Conservation (phyloP, 2,888 invertebrate species). For the Dastarcus helophoroides region DNA sequence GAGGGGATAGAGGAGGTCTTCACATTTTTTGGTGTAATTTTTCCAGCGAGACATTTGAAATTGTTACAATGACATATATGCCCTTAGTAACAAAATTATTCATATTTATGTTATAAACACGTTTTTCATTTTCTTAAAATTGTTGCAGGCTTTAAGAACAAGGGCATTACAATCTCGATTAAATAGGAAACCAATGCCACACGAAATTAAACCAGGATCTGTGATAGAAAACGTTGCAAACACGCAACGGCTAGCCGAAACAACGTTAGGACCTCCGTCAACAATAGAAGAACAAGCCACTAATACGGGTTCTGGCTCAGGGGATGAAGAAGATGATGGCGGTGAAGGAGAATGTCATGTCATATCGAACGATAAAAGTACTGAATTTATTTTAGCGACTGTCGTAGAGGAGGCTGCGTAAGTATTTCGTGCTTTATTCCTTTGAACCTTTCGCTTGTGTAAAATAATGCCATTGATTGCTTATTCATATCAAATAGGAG, state of each 20-base stretch:
- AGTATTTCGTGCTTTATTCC: slow-evolving; percentile 35
- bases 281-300: slow-evolving; percentile 72
- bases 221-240: slow-evolving; percentile 86
- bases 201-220: slow-evolving; percentile 61
- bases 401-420: slow-evolving; percentile 77
- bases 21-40: too few relatives aligned
- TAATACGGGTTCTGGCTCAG: slow-evolving; percentile 82
- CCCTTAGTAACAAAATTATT: too few relatives aligned
- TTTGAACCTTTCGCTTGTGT: slow-evolving; percentile 4
- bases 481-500: too few relatives aligned
- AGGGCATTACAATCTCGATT: slow-evolving; percentile 74
- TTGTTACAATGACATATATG: too few relatives aligned
- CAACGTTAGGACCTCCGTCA: slow-evolving; percentile 53
- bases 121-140: too few relatives aligned
- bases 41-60: too few relatives aligned
- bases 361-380: slow-evolving; percentile 82
- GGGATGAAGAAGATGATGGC: slow-evolving; percentile 65
- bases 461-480: too few relatives aligned
- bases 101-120: too few relatives aligned
- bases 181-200: slow-evolving; percentile 66
- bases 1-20: too few relatives aligned
- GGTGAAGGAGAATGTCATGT: slow-evolving; percentile 62
- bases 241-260: slow-evolving; percentile 69
- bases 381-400: slow-evolving; percentile 82
- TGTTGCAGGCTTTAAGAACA: slow-evolving; percentile 64